These are phyloP conservation scores for Mus pahari DNA, from an alignment of 2,113 vertebrate species.

Conservation along the genomic window DNA sequence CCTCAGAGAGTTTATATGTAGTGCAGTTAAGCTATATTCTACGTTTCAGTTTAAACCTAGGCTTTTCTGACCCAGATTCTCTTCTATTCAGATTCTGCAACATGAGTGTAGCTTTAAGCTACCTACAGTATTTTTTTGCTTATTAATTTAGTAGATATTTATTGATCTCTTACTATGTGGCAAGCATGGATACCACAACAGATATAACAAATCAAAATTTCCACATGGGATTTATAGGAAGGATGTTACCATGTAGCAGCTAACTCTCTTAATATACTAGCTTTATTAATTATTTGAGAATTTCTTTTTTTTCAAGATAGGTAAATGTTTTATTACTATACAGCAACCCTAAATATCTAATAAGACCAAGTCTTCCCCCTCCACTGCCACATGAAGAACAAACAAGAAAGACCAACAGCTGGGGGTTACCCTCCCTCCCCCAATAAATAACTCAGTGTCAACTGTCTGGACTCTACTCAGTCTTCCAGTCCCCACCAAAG, in stretches of 20 bases:
- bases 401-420: too few relatives aligned
- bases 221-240: background rate
- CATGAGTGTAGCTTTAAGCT: background rate
- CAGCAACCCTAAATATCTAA: too few relatives aligned
- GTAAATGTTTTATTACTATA: too few relatives aligned
- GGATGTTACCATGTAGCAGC: background rate
- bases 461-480: too few relatives aligned
- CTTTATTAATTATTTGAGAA: background rate
- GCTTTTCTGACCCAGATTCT: background rate
- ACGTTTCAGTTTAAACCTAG: background rate
- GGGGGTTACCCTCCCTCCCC: too few relatives aligned
- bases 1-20: background rate
- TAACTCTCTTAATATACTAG: background rate
- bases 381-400: too few relatives aligned
- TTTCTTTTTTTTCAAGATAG: too few relatives aligned
- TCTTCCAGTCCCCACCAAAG: too few relatives aligned
- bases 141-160: constrained; percentile 18
- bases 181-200: background rate
- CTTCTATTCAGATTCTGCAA: background rate
- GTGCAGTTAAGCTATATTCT: background rate
- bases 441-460: too few relatives aligned
- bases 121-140: background rate
- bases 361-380: too few relatives aligned
- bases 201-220: background rate
- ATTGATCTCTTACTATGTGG: background rate